These are phyloP conservation scores for Diabrotica virgifera DNA, from an alignment of 1,140 invertebrate genomes.

Conservation along the genomic window DNA sequence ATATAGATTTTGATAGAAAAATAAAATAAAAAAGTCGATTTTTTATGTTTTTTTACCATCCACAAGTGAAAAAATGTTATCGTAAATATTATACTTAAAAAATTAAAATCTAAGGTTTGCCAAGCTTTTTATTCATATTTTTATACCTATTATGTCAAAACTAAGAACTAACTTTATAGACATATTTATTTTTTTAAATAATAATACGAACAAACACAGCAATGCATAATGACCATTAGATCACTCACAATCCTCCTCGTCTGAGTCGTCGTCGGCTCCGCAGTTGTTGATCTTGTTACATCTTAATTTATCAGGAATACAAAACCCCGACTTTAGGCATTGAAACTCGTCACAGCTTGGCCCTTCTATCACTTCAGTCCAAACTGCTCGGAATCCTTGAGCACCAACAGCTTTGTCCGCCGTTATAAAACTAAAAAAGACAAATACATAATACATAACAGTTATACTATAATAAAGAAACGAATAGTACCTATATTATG, in stretches of 20 bases:
- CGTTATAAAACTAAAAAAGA: conserved; percentile 69
- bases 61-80: no score
- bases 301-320: conserved; percentile 72
- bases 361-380: conserved; percentile 76
- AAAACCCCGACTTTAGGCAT: conserved; percentile 68
- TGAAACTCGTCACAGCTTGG: conserved; percentile 60
- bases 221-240: conserved; percentile 1
- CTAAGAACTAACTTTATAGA: no score
- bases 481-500: no score
- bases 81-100: no score
- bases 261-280: conserved; percentile 72
- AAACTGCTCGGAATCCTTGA: conserved; percentile 81
- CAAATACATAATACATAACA: background rate
- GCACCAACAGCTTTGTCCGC: conserved; percentile 80
- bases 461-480: background rate
- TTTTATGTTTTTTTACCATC: no score
- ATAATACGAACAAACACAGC: background rate
- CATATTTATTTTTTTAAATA: no score
- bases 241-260: conserved; percentile 80
- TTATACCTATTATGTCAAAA: no score
- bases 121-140: no score
- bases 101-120: no score
- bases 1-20: no score
- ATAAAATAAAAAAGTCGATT: no score
- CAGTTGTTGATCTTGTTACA: conserved; percentile 81